Conservation (phyloP, 1,140 invertebrate genomes). For the Rhysida immarginata region DNA sequence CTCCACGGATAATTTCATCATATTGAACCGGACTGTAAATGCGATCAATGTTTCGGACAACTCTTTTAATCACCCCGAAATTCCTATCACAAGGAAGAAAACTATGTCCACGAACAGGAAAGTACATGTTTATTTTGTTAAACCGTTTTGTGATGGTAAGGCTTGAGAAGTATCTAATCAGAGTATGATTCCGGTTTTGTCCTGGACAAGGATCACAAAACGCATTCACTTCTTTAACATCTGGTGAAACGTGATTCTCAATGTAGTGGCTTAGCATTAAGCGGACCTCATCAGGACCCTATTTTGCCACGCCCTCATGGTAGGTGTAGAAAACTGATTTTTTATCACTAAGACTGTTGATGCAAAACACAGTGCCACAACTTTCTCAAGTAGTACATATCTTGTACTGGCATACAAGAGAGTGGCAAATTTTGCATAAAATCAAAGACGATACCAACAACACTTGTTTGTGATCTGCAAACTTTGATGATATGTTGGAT, state of each 20-base stretch:
- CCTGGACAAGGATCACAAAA: background rate
- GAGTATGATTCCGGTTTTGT: background rate
- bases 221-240: background rate
- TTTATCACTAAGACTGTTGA: background rate
- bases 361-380: background rate
- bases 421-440: background rate
- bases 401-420: background rate
- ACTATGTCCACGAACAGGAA: conserved; percentile 22
- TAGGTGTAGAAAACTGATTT: background rate
- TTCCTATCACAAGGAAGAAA: conserved; percentile 24
- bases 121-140: conserved; percentile 6
- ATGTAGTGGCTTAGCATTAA: background rate
- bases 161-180: background rate
- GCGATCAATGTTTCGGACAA: background rate
- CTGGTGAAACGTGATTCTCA: background rate
- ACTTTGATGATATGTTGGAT: background rate
- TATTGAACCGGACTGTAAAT: background rate
- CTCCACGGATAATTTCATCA: background rate
- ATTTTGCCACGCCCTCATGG: background rate
- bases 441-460: background rate
- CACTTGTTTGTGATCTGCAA: background rate
- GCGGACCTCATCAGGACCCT: background rate
- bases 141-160: background rate
- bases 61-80: conserved; percentile 21
- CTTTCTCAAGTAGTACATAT: background rate